Percentiles rank a stretch among this genome's conserved stretches.
Conservation (phyloP, 2,797 vertebrate genomes). For the Gallinago nigripennis region DNA sequence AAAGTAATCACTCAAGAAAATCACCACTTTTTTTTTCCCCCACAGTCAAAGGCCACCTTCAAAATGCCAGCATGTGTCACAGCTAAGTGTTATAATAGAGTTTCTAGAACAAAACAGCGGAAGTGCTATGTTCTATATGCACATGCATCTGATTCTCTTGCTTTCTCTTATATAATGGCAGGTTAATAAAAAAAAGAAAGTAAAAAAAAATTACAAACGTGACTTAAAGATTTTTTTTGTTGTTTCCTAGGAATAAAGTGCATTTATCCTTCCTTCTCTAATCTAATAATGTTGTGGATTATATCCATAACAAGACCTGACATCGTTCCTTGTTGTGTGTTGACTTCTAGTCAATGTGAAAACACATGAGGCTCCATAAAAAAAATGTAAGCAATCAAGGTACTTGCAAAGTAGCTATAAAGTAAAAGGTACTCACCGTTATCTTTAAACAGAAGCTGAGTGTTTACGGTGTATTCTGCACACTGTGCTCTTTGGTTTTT, state of each 20-base stretch:
- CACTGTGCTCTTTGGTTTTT: not conserved
- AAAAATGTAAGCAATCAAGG: not conserved
- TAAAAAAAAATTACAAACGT: not conserved
- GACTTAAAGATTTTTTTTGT: not conserved
- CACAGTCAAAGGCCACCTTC: not conserved
- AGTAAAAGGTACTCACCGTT: not conserved
- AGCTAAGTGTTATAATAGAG: not conserved
- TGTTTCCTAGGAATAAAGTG: not conserved
- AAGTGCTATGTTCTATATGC: not conserved
- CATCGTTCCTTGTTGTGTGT: not conserved
- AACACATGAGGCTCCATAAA: not conserved
- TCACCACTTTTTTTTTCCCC: not conserved
- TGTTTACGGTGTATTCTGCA: not conserved
- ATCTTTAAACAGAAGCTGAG: not conserved
- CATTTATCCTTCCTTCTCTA: not conserved
- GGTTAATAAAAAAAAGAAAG: not conserved
- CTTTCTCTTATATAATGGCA: not conserved
- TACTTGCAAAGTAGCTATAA: not conserved
- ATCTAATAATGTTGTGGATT: not conserved
- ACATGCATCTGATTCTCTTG: not conserved
- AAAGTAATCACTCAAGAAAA: not conserved
- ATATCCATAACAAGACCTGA: not conserved
- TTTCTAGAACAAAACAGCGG: not conserved
- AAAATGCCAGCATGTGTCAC: not conserved
- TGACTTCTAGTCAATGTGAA: not conserved